Percentiles rank a stretch among this genome's conserved stretches.
phyloP scores from a whole-genome alignment of 2,797 vertebrate species.

The Scarus forsteni region DNA sequence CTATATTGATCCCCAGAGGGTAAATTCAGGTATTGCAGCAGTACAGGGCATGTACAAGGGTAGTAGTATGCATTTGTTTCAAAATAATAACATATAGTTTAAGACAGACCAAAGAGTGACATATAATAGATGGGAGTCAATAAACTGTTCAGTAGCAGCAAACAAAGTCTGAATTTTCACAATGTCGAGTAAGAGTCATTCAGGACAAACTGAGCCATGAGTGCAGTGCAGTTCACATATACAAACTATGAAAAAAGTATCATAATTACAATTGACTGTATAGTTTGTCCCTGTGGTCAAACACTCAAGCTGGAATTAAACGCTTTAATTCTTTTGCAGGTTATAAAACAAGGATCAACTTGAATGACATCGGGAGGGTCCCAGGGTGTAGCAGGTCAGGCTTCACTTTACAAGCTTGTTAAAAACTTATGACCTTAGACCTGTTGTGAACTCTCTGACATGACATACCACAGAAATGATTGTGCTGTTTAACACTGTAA shows the following conservation, averaged over 20 bases:
- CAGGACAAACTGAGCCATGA: too few species aligned
- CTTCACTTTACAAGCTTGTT: neutral
- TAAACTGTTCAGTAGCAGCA: too few species aligned
- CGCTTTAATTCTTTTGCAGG: neutral
- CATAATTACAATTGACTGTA: neutral
- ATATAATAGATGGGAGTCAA: too few species aligned
- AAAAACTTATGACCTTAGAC: neutral
- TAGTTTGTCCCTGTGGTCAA: neutral
- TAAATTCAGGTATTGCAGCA: too few species aligned
- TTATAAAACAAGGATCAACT: neutral
- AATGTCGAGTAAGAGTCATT: too few species aligned
- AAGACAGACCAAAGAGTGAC: too few species aligned
- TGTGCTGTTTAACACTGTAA: neutral
- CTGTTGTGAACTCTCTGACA: conserved; percentile 3
- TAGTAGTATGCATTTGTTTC: too few species aligned
- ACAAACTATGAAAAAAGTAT: neutral
- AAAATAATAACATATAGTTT: too few species aligned
- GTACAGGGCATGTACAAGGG: too few species aligned
- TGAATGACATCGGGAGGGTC: neutral
- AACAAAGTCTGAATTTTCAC: too few species aligned
- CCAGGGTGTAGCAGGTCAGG: neutral
- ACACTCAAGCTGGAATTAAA: neutral
- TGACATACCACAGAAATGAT: neutral
- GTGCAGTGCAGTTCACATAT: too few species aligned
- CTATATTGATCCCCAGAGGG: too few species aligned